Base-by-base conservation (phyloP, 2,888 invertebrate genomes). In the Platerodrilus igneus region DNA sequence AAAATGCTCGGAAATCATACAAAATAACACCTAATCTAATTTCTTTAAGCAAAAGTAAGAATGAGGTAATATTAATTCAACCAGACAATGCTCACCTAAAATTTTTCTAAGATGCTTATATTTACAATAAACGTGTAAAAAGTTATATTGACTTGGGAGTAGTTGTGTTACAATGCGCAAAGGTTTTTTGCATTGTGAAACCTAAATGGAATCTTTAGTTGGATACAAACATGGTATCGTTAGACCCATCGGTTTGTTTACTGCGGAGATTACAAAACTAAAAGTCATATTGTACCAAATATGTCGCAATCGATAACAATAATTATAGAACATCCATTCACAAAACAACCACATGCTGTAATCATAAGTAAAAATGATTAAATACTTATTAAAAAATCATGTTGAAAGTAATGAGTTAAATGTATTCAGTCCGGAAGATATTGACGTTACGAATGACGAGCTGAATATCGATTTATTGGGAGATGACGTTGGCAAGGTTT, bases 251-350 rank as follows among this genome's bases (percentile, higher is more conserved):
- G 34, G 40, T 3, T n/a, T 45, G 18, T 37, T 45, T 25, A 37
- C 37, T 2, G 28, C 28, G 5, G 20, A 10, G 9, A 15, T 45
- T 4, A 21, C 4, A 8, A 44, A 11, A 36, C 31, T 8, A 33
- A 42, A 18, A 37, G 47, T 8, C 41, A 47, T 10, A 41, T 55
- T 3, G 53, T 53, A 10, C 53, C 49, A 6, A 45, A 39, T 3
- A 38, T 7, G 47, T 37, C 36, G 4, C 53, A 53, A 37, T 32
- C 35, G 14, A 47, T 52, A 10, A 38, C 49, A 1, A 27, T 57
- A 6, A 23, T 56, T 22, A 41, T 56, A 14, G 52, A 51, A 4
- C 54, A 56, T 37, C 49, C 51, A 9, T 57, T 41, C 27, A 52
- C 50, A 3, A 51, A 53, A 20, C 46, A 54, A 23, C 27, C 40